Percentiles rank a stretch among this genome's conserved stretches.
phyloP scores from a whole-genome alignment of 2,113 vertebrate species.

The Silurus meridionalis region DNA sequence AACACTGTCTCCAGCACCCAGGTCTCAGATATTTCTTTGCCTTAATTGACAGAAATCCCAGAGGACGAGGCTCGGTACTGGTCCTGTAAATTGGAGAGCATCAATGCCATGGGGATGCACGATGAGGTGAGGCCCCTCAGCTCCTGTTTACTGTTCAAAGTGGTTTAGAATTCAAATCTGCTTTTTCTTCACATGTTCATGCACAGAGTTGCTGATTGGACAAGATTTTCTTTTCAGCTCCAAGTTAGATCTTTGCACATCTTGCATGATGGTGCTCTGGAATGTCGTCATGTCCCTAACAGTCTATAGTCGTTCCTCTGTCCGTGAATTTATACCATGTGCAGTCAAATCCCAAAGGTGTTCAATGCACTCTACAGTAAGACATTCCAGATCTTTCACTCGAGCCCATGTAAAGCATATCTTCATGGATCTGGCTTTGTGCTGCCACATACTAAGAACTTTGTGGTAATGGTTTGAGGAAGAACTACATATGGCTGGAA shows the following conservation, averaged over 20 bases:
- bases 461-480: too few relatives aligned
- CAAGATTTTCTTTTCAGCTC: background rate
- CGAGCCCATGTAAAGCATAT: too few relatives aligned
- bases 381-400: too few relatives aligned
- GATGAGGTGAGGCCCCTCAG: constrained; percentile 76
- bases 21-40: background rate
- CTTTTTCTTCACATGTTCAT: background rate
- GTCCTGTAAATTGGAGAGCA: constrained; percentile 87
- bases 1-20: too few relatives aligned
- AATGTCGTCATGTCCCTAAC: too few relatives aligned
- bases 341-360: too few relatives aligned
- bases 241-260: background rate
- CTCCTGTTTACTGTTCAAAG: background rate
- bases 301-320: too few relatives aligned
- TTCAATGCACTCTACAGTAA: too few relatives aligned
- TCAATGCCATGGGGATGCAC: constrained; percentile 83
- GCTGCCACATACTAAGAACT: too few relatives aligned
- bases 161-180: background rate
- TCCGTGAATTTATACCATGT: too few relatives aligned
- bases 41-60: constrained; percentile 84
- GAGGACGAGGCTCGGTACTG: constrained; percentile 97
- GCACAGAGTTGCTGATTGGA: background rate
- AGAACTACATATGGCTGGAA: too few relatives aligned
- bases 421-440: too few relatives aligned
- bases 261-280: background rate